These are phyloP conservation scores for Ceratotherium simum DNA, from an alignment of 2,113 vertebrate species.

Conservation along the genomic window DNA sequence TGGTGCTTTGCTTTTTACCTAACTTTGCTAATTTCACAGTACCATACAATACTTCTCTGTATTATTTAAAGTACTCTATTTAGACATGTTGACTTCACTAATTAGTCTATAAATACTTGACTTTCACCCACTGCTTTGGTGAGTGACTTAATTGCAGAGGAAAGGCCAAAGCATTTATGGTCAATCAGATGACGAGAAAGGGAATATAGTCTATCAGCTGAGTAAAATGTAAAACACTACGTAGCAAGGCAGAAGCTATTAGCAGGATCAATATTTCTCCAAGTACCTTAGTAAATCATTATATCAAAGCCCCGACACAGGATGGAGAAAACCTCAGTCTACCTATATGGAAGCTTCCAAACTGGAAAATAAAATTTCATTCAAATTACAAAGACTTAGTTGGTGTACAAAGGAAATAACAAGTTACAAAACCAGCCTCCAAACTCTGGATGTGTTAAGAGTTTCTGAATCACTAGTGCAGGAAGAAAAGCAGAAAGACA, in stretches of 20 bases:
- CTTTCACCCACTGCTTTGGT: slow-evolving; percentile 84
- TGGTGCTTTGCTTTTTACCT: not conserved
- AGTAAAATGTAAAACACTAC: slow-evolving; percentile 90
- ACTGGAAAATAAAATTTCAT: slow-evolving; percentile 86
- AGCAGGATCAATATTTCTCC: slow-evolving; percentile 90
- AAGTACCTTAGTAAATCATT: slow-evolving; percentile 91
- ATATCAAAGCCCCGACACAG: slow-evolving; percentile 87
- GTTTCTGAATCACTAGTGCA: slow-evolving; percentile 85
- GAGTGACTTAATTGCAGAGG: slow-evolving; percentile 86
- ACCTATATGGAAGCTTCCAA: slow-evolving; percentile 80
- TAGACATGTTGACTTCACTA: slow-evolving; percentile 84
- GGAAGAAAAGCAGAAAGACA: slow-evolving; percentile 84
- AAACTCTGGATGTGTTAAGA: slow-evolving; percentile 76
- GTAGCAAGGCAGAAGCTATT: slow-evolving; percentile 89
- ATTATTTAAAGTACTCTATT: slow-evolving; percentile 69
- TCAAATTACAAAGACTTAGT: slow-evolving; percentile 87
- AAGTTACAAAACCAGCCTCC: slow-evolving; percentile 78
- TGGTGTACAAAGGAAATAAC: slow-evolving; percentile 83
- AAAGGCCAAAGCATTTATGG: slow-evolving; percentile 88
- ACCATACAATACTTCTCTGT: slow-evolving; percentile 34
- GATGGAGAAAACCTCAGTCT: slow-evolving; percentile 86
- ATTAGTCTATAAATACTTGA: slow-evolving; percentile 88
- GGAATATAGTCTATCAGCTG: slow-evolving; percentile 86
- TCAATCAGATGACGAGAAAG: slow-evolving; percentile 88
- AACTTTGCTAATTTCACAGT: slow-evolving; percentile 58